A percentile compares a stretch with the other conserved stretches of the same genome.
phyloP scores from a whole-genome alignment of 2,113 vertebrate species.

The Grus americana region DNA sequence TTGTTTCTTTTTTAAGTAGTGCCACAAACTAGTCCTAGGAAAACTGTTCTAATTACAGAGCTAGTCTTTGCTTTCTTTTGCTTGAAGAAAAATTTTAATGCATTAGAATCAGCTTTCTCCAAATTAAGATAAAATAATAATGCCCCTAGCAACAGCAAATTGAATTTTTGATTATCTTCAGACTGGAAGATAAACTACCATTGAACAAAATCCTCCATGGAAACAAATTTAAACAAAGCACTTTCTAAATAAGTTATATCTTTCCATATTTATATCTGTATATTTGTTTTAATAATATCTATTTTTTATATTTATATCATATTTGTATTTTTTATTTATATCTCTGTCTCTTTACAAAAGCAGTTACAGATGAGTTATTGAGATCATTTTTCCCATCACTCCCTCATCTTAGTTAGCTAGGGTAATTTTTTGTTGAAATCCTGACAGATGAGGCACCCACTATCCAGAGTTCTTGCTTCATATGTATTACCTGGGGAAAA shows the following conservation, averaged over 20 bases:
- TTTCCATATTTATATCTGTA: neutral
- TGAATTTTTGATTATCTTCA: neutral
- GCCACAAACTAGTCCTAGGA: neutral
- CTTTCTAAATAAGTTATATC: neutral
- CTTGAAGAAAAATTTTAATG: neutral
- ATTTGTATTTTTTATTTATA: neutral
- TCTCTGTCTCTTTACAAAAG: neutral
- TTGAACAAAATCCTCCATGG: neutral
- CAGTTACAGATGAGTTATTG: neutral
- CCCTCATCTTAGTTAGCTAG: neutral
- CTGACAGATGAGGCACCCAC: neutral
- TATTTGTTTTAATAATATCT: neutral
- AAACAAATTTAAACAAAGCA: neutral
- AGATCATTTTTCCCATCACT: neutral
- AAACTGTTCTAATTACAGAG: neutral
- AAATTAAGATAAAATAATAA: conserved; percentile 52
- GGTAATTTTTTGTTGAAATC: neutral
- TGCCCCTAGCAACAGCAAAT: neutral
- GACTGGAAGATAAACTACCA: neutral
- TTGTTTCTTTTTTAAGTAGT: neutral
- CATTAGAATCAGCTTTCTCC: neutral
- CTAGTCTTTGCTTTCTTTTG: neutral
- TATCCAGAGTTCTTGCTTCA: neutral
- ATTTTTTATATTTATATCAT: neutral
- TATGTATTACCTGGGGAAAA: neutral